Evolutionary conservation across 2,797 vertebrate genomes (phyloP).

Genomic region (Oophaga sylvatica): DNA sequence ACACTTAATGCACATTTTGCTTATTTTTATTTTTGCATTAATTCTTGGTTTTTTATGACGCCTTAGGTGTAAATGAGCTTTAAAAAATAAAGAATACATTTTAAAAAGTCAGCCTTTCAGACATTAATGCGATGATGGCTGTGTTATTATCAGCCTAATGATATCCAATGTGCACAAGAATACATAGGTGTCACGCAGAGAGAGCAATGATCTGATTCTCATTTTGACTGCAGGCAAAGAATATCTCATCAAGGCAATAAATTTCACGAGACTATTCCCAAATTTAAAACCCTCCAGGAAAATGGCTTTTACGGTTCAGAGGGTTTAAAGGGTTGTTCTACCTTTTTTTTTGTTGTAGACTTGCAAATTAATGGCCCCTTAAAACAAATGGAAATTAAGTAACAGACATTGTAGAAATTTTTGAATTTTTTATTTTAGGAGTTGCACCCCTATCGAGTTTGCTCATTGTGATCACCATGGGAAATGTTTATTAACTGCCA

Average conservation of each 20-base stretch:
- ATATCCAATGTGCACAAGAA: constrained; percentile 81
- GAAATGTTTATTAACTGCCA: constrained; percentile 72
- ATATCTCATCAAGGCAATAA: constrained; percentile 86
- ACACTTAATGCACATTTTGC: constrained; percentile 4
- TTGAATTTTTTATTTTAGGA: neutral
- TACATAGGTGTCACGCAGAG: constrained; percentile 86
- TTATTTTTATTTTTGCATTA: constrained; percentile 7
- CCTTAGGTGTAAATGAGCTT: constrained; percentile 75
- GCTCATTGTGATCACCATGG: constrained; percentile 68
- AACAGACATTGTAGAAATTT: constrained; percentile 74
- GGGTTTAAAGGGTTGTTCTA: constrained; percentile 87
- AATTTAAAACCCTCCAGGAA: constrained; percentile 85
- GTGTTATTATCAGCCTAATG: constrained; percentile 88
- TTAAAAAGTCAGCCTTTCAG: constrained; percentile 76
- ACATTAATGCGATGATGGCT: constrained; percentile 81
- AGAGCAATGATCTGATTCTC: constrained; percentile 85
- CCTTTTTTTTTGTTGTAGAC: constrained; percentile 72
- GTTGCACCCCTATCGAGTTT: constrained; percentile 42
- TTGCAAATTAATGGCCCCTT: constrained; percentile 92
- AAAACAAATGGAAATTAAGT: constrained; percentile 88
- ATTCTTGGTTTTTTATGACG: constrained; percentile 76
- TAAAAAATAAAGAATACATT: neutral
- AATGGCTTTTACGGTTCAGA: constrained; percentile 89
- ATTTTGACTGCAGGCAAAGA: constrained; percentile 83
- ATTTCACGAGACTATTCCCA: constrained; percentile 81